Evolutionary conservation across 2,888 invertebrate species (phyloP), one percentile per base, ranked within the genome.

Genomic region (Drosophila heteroneura): DNA sequence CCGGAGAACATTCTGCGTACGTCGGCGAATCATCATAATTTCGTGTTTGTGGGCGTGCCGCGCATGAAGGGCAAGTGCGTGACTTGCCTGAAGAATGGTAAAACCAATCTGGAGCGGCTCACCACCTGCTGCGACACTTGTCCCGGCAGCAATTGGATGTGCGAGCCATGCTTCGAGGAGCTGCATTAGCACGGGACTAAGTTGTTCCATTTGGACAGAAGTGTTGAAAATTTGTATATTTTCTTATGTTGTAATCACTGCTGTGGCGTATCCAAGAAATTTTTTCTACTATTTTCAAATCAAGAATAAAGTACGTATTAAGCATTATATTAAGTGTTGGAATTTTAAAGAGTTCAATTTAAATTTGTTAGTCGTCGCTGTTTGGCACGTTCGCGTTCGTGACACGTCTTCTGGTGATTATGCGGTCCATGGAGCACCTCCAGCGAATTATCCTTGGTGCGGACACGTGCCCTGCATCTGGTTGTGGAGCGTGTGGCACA

Each of bases 121-220:
- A 79, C 79, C 10, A 93, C 93, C 4, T 92, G 91, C 73, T 94
- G 94, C 61, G 91, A 93, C 16, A 76, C 81, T 35, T 94, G 93
- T 71, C 93, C 93, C 0, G 91, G 92, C 54, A 91, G 92, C 19
- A 92, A 91, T 70, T 93, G 93, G 93, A 92, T 93, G 81, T 93
- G 93, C 71, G 89, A 87, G 39, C 1, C 66, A 1, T 93, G 93
- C 74, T 93, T 93, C 61, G 71, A 73, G 0, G 77, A 79, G 26
- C 62, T 86, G 4, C 85, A 85, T 28, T 72, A 74, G 26, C 14
- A 7, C 16, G 28, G n/a, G 6, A 3, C 7, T 0, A 6, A 39
- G 19, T 3, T 35, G 7, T 1, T 26, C 14, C n/a, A 33, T 22
- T 10, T 54, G 33, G 26, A 28, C 19, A 2, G 19, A 57, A 16